Conservation (phyloP, 2,797 vertebrate genomes). For the Aphelocoma californica region DNA sequence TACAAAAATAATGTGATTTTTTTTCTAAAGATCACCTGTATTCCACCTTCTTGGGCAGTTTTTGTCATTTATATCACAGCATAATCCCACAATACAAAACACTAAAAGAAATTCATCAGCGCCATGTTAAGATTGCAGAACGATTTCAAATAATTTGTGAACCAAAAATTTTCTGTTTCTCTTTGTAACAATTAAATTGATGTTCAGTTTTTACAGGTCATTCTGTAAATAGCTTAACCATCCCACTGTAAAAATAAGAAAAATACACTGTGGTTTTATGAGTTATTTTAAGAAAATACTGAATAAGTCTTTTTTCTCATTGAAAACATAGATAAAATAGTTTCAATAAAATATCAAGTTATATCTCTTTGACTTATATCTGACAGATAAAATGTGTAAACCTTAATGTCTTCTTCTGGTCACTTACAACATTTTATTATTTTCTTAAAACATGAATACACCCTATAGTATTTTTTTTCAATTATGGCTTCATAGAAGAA, state of each 20-base stretch:
- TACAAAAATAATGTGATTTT: neutral
- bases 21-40: neutral
- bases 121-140: neutral
- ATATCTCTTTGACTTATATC: neutral
- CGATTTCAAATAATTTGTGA: neutral
- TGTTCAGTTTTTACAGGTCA: neutral
- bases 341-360: neutral
- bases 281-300: neutral
- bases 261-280: neutral
- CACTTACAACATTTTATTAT: neutral
- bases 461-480: neutral
- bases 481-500: neutral
- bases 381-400: neutral
- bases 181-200: neutral
- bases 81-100: neutral
- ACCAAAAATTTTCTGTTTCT: neutral
- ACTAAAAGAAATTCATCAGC: neutral
- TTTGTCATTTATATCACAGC: neutral
- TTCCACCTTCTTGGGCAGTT: neutral
- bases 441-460: neutral
- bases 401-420: neutral
- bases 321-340: neutral
- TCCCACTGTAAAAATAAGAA: neutral
- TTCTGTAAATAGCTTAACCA: neutral
- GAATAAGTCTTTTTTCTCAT: neutral